Conservation (phyloP, 2,797 vertebrate species). For the Sitta carolinensis region DNA sequence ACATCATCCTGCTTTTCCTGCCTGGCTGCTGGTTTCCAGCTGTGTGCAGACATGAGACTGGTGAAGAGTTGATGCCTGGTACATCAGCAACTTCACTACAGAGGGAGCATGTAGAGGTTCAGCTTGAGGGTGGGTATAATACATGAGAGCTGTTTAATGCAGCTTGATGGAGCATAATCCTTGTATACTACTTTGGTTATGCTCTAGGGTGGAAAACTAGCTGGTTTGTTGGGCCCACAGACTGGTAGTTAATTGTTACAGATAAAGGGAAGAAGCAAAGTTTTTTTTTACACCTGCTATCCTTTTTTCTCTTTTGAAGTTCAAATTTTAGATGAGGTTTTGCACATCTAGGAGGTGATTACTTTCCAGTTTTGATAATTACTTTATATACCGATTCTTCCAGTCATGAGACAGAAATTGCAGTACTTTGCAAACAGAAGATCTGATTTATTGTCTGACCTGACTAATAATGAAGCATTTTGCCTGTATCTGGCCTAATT, state of each 20-base stretch:
- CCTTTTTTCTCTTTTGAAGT: background rate
- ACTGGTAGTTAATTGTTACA: background rate
- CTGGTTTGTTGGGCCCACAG: background rate
- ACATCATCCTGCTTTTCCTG: background rate
- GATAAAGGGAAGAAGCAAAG: background rate
- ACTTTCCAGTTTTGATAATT: constrained; percentile 33
- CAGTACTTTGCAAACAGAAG: background rate
- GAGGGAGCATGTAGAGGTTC: background rate
- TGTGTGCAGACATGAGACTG: no score
- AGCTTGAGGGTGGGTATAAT: background rate
- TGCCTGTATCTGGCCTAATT: constrained; percentile 11
- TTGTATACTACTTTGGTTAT: background rate
- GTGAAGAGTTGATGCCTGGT: background rate
- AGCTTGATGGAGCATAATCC: background rate
- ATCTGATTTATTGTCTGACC: constrained; percentile 39
- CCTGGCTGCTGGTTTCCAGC: background rate
- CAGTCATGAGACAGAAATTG: constrained; percentile 17
- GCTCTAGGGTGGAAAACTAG: background rate
- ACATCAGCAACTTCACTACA: background rate
- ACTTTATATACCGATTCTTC: constrained; percentile 26
- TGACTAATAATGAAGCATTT: constrained; percentile 39
- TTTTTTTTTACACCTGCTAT: background rate
- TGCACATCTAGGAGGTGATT: background rate
- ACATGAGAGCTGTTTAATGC: background rate
- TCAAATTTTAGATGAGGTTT: background rate